These are phyloP conservation scores for Cisticola juncidis DNA, from an alignment of 2,113 vertebrate genomes.

Conservation along the genomic window DNA sequence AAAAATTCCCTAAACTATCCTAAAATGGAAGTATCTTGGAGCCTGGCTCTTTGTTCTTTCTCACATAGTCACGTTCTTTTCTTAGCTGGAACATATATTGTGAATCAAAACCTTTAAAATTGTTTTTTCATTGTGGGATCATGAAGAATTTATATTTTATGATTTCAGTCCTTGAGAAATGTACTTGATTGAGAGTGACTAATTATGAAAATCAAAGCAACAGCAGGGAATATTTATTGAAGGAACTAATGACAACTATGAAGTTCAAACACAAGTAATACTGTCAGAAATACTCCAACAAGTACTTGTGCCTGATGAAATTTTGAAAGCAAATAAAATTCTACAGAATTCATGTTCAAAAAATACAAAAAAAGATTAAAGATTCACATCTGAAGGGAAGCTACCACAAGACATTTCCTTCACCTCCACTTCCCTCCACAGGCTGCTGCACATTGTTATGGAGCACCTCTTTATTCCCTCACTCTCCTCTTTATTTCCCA, in stretches of 20 bases:
- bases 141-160: neutral
- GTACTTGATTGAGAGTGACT: neutral
- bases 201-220: conserved; percentile 48
- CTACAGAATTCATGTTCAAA: neutral
- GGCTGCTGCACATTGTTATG: neutral
- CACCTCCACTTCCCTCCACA: neutral
- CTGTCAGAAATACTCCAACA: neutral
- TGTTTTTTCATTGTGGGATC: neutral
- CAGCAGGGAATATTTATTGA: neutral
- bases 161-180: neutral
- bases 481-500: neutral
- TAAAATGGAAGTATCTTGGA: neutral
- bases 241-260: neutral
- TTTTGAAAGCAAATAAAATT: neutral
- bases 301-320: neutral
- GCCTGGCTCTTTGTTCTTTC: neutral
- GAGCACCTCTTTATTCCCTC: neutral
- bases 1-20: neutral
- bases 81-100: neutral
- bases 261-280: conserved; percentile 12
- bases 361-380: neutral
- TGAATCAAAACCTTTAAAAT: neutral
- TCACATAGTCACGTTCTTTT: neutral
- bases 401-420: neutral
- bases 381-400: neutral